Evolutionary conservation across 2,888 invertebrate species (phyloP), one percentile per base, ranked within the genome.

Genomic region (Rhyacophila evoluta): DNA sequence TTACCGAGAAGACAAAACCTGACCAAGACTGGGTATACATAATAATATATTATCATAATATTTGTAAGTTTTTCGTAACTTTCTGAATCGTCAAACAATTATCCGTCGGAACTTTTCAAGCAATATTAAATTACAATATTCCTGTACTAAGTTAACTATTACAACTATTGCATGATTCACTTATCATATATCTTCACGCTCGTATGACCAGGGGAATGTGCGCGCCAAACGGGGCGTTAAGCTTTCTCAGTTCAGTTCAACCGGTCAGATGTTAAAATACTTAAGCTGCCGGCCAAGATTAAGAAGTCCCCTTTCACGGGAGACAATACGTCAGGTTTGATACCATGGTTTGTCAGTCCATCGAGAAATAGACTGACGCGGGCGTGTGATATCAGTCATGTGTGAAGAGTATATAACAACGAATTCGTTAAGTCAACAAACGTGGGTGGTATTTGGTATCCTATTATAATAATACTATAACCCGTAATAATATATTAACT

Each of bases 181-280:
- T 25, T 55, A 38, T 74, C 37, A 39, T 37, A 33, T 74, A 55
- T 68, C 33, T 68, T 74, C 68, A 74, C 67, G 74, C 55, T 38
- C 73, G 73, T 73, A 73, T 73, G 74, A 8, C 1, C 28, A 5
- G 33, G n/a, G 41, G 55, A 74, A 74, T 74, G 74, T 29, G 74
- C 67, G 55, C 15, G 25, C 55, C 55, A 55, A 55, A 25, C 55
- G 55, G 19, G 25, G 55, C 55, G 55, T 55, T 19, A 55, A 55
- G 55, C 25, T 55, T 55, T 55, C 55, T 10, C 25, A 25, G 55
- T 19, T 19, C 15, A 19, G 19, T 55, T 2, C 4, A 10, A 19
- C 19, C 25, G 25, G 15, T 19, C 5, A 10, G 12, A 39, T 39
- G 12, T n/a, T 15, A 39, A 39, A 39, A 12, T 15, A 55, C 29